phyloP scores from a whole-genome alignment of 1,140 invertebrate genomes.

The silkworm (Bombyx mori) region ASM3026992v2 NC_085118.1:5857001-5857500 shows the following conservation, averaged over 20 bases:
- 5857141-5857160: slow-evolving; percentile 18
- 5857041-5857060: slow-evolving; percentile 38
- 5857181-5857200: no score
- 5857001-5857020: slow-evolving; percentile 18
- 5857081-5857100: slow-evolving; percentile 46
- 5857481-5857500: no score
- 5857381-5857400: neutral
- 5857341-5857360: neutral
- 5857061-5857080: slow-evolving; percentile 60
- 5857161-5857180: neutral
- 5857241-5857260: no score
- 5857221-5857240: no score
- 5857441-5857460: neutral
- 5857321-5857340: no score
- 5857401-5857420: slow-evolving; percentile 2
- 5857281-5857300: no score
- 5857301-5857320: no score
- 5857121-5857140: slow-evolving; percentile 23
- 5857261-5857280: no score
- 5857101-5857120: slow-evolving; percentile 36
- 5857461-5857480: no score
- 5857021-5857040: slow-evolving; percentile 54
- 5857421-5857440: slow-evolving; percentile 5
- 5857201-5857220: no score
- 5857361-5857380: neutral